phyloP scores from a whole-genome alignment of 2,888 invertebrate species.

The Cephus runcator region DNA sequence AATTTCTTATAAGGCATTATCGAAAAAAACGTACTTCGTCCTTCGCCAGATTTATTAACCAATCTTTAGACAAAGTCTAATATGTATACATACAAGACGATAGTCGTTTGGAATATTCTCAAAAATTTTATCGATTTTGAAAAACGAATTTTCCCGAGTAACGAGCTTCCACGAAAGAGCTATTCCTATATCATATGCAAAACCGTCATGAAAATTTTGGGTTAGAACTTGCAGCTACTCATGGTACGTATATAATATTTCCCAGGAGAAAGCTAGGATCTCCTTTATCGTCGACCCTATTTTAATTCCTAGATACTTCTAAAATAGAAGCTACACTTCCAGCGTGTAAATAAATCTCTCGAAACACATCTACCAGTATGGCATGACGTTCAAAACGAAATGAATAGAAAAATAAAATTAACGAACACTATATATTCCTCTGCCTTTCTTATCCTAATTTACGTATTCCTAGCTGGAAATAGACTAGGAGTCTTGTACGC shows the following conservation, averaged over 20 bases:
- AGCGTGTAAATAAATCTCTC: constrained; percentile 45
- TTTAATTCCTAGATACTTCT: neutral
- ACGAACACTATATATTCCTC: neutral
- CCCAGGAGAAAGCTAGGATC: neutral
- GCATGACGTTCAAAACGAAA: constrained; percentile 36
- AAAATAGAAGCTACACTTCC: neutral
- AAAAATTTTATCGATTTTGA: neutral
- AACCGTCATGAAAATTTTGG: neutral
- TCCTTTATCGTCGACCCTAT: neutral
- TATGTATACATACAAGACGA: too few relatives aligned
- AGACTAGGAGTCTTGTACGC: neutral
- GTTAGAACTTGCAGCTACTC: neutral
- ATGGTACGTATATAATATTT: neutral
- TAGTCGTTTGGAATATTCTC: neutral
- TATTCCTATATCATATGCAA: neutral
- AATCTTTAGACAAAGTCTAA: constrained; percentile 8
- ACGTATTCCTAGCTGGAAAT: neutral
- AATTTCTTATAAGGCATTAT: too few relatives aligned
- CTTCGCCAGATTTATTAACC: constrained; percentile 26
- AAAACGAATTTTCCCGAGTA: neutral
- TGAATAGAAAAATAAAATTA: neutral
- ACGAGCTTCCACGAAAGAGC: neutral
- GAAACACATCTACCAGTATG: constrained; percentile 44
- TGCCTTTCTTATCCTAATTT: neutral
- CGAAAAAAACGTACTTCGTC: constrained; percentile 10